Evolutionary conservation across 2,113 vertebrate species (phyloP).

Genomic region (Antigone vipio): DNA sequence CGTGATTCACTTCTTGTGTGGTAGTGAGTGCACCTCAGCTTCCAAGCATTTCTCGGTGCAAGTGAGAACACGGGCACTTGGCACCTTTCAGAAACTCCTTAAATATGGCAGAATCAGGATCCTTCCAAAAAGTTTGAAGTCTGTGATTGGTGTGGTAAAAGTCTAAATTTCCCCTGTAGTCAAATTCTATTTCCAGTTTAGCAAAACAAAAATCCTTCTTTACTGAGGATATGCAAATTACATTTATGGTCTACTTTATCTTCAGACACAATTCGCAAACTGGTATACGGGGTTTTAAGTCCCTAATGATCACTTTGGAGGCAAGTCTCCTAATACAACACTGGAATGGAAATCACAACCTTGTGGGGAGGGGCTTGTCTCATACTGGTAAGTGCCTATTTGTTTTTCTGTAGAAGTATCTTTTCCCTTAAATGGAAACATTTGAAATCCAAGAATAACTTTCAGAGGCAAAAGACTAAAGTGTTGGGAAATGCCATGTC

Average conservation of each 20-base stretch:
- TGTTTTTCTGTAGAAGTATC: background rate
- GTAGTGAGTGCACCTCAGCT: background rate
- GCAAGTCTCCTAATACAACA: background rate
- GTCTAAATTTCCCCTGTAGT: background rate
- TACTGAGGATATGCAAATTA: background rate
- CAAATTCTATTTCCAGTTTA: background rate
- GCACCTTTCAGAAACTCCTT: background rate
- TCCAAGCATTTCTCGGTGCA: background rate
- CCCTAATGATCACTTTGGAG: background rate
- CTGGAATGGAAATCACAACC: background rate
- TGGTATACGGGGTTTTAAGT: background rate
- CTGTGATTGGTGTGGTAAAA: background rate
- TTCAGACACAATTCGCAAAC: background rate
- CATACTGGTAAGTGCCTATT: background rate
- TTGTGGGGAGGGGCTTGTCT: background rate
- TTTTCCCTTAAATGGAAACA: background rate
- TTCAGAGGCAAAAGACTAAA: constrained; percentile 11
- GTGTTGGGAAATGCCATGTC: background rate
- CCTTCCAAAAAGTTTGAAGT: background rate
- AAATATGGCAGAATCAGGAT: background rate
- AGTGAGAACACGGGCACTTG: background rate
- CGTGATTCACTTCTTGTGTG: background rate
- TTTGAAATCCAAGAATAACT: background rate
- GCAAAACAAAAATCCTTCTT: background rate
- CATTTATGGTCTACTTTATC: background rate